Evolutionary conservation across 2,113 vertebrate species (phyloP).

Genomic region (Phaethornis superciliosus): DNA sequence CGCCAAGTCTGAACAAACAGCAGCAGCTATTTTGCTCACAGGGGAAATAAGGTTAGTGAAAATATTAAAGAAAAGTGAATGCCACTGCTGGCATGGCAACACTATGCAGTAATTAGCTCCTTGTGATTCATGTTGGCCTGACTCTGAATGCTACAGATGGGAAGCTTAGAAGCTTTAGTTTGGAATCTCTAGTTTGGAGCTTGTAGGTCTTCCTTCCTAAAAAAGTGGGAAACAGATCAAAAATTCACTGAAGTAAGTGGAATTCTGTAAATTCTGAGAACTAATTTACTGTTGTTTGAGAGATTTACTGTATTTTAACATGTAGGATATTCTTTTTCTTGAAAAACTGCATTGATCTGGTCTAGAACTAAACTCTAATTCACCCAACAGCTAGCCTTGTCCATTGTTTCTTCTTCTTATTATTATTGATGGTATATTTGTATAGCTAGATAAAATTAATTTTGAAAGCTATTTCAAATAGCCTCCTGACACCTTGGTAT

Average conservation of each 20-base stretch:
- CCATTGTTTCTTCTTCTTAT: not conserved
- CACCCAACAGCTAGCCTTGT: not conserved
- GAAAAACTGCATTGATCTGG: not conserved
- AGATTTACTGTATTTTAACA: not conserved
- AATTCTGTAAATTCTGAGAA: slow-evolving; percentile 14
- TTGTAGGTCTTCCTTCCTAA: slow-evolving; percentile 32
- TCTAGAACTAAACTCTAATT: not conserved
- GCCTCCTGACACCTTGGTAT: not conserved
- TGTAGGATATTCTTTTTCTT: not conserved
- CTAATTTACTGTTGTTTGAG: slow-evolving; percentile 1
- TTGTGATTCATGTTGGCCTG: slow-evolving; percentile 57
- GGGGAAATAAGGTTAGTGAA: slow-evolving; percentile 73
- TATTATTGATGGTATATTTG: not conserved
- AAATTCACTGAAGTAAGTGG: slow-evolving; percentile 22
- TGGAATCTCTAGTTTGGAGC: slow-evolving; percentile 18
- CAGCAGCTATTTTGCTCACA: slow-evolving; percentile 64
- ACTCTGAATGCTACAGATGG: slow-evolving; percentile 60
- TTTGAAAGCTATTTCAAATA: not conserved
- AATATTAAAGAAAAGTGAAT: slow-evolving; percentile 75
- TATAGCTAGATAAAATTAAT: not conserved
- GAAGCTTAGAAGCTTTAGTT: slow-evolving; percentile 54
- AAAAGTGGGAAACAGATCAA: slow-evolving; percentile 50
- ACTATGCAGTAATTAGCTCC: slow-evolving; percentile 67
- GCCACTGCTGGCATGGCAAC: slow-evolving; percentile 51
- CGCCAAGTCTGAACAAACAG: slow-evolving; percentile 68